Base-by-base conservation (phyloP, 2,888 invertebrate genomes). In the Brachyopa scutellaris region DNA sequence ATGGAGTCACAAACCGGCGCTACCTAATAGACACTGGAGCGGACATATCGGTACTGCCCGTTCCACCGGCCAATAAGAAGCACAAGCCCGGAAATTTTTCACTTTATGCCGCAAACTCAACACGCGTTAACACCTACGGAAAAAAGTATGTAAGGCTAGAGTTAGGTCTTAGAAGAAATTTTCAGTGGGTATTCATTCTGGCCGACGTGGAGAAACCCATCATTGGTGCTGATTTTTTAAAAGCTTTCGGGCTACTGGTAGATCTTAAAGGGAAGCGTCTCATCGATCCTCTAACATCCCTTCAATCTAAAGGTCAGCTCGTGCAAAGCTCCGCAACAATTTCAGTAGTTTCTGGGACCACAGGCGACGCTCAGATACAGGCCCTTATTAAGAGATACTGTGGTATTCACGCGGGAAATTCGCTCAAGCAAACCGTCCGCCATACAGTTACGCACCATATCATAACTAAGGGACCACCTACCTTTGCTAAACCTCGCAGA, bases 121-220 rank as follows among this genome's bases (percentile, higher is more conserved):
- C 83, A 6, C 53, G 80, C 40, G 85, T 84, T 1, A 17, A 17
- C 2, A 40, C 40, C 0, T 40, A 17, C 3, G 40, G 40, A 17
- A 69, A 47, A 36, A 64, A 57, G 38, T 9, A n/a, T 0, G 11
- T 84, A 0, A 1, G n/a, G 49, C 78, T 83, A 45, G 77, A 84
- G 26, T 38, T 78, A 0, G 74, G 84, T 36, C 85, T 86, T 31
- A 85, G 84, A 0, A 76, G 80, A 6, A 47, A 59, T 3, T 85
- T 85, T 29, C 17, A 31, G 2, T 85, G 85, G 85, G 59, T 61
- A 9, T 86, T 86, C 38, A 59, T 84, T 15, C 29, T 85, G 9
- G 85, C 85, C 2, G 84, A 86, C 2, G 85, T 85, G 0, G 49
- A 70, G 0, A 21, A 76, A n/a, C 84, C 85, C 19, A 85, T 86